Base-by-base conservation (phyloP, 2,888 invertebrate species). In the Xanthia togata region DNA sequence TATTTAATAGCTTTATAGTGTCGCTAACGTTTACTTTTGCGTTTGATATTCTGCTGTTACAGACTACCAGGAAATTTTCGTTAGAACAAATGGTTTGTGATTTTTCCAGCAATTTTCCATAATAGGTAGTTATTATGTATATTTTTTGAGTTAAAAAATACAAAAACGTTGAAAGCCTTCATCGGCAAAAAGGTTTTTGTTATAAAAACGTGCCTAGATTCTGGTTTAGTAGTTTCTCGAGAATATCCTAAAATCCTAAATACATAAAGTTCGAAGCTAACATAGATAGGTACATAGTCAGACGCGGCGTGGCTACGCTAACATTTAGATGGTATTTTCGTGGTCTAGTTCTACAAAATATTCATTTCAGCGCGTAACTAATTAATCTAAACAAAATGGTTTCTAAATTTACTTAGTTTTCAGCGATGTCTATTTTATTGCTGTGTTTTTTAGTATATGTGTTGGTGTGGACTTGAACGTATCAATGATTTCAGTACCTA, bases 1-100 rank as follows among this genome's bases (percentile, higher is more conserved):
- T 71, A 68, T 72, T 44, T 84, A 78, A 83, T 80, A 78, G 73
- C 57, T 73, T 76, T 71, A 82, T 50, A 38, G 64, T 64, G 31
- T 41, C 11, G n/a, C 59, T 65, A 78, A 77, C 81, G 75, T 82
- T 86, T 44, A 81, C 80, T 79, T 75, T 67, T 69, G 62, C 73
- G 74, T 77, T 84, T 53, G 41, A 31, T 60, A 6, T 23, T 74
- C 53, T 44, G 12, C n/a, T 69, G 47, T 65, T 68, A 73, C 44
- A 41, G 70, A 76, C 62, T 81, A 60, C 26, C 14, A 23, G 26
- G 12, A 44, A 23, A 44, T 44, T 53, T 64, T 57, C 1, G 44
- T 65, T 50, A 11, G n/a, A 64, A 57, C 26, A 31, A 47, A 26
- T n/a, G 14, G 23, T 20, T 23, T 1, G 6, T 23, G 31, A 38